These are phyloP conservation scores for Spea multiplicata DNA, from an alignment of 2,113 vertebrate genomes.

Conservation along the genomic window DNA sequence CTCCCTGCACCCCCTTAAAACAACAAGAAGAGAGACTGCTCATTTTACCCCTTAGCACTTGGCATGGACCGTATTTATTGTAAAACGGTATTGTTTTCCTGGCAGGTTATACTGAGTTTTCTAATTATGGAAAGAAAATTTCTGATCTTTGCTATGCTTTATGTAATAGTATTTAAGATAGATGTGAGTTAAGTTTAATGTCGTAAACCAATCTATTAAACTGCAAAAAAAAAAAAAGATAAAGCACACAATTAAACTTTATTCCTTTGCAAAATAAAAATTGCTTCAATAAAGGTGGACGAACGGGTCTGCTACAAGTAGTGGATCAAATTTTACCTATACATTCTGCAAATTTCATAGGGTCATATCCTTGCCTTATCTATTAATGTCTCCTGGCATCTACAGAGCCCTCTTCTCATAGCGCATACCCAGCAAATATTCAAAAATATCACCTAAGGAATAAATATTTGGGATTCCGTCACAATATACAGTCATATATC, in stretches of 20 bases:
- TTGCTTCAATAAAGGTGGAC: too few species aligned
- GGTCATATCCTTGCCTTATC: too few species aligned
- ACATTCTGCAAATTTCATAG: too few species aligned
- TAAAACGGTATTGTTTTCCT: constrained; percentile 71
- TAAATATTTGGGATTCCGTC: too few species aligned
- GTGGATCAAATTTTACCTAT: too few species aligned
- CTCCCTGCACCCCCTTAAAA: constrained; percentile 55
- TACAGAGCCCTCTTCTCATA: too few species aligned
- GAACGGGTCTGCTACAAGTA: too few species aligned
- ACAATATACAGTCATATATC: too few species aligned
- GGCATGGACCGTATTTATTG: constrained; percentile 83
- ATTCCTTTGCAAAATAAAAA: background rate
- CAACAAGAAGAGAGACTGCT: constrained; percentile 68
- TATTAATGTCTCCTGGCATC: too few species aligned
- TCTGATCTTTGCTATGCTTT: constrained; percentile 75
- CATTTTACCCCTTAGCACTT: constrained; percentile 76
- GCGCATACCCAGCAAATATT: too few species aligned
- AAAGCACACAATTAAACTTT: background rate
- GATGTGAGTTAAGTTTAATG: constrained; percentile 76
- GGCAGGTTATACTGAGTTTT: constrained; percentile 78
- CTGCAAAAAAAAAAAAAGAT: too few species aligned
- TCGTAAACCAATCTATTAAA: constrained; percentile 76
- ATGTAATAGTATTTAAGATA: constrained; percentile 81
- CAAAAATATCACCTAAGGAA: too few species aligned
- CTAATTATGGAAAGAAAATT: constrained; percentile 77